Base-by-base conservation (phyloP, 2,797 vertebrate genomes). In the Etheostoma perlongum region DNA sequence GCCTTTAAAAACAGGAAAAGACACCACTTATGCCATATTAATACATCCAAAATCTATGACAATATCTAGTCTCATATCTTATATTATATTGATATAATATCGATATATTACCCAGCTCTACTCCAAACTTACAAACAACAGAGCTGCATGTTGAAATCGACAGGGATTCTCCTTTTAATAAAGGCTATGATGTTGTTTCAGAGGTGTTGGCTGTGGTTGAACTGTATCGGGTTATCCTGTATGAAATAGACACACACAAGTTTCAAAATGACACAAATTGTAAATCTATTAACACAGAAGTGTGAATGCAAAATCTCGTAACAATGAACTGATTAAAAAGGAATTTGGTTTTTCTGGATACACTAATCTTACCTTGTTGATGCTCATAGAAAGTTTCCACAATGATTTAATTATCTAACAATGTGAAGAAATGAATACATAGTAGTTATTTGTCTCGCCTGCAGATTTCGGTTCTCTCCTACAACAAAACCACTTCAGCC, bases 401-500 rank as follows among this genome's bases (percentile, higher is more conserved):
- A 25, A n/a, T 8, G 3, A 30, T 16, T 51, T 42, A 1, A 59
- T 52, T 21, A 30, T 58, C 33, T 1, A 27, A 21, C 15, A 40
- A 2, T n/a, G 65, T 40, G 27, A 58, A 30, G 4, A 58, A 42
- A 49, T 40, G 10, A 40, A 40, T 40, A 12, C 36, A 4, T 40
- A 40, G 11, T 2, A 15, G 18, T 33, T n/a, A 36, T 18, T 23
- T 25, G 12, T 42, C 60, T 51, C 19, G 19, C 10, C 23, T 27
- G 9, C 9, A 40, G 54, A 66, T 65, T 59, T 42, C 36, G 16
- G 36, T 40, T 40, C 10, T 40, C 18, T 30, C 18, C 30, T 19
- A 9, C 62, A 36, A 65, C 42, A 48, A 67, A 78, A 67, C 12
- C 42, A 52, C 55, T 23, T 49, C 30, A 47, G 0, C 55, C 8